A percentile compares a stretch with the other conserved stretches of the same genome.
Conservation (phyloP, 2,113 vertebrate genomes). For the Pholis gunnellus region DNA sequence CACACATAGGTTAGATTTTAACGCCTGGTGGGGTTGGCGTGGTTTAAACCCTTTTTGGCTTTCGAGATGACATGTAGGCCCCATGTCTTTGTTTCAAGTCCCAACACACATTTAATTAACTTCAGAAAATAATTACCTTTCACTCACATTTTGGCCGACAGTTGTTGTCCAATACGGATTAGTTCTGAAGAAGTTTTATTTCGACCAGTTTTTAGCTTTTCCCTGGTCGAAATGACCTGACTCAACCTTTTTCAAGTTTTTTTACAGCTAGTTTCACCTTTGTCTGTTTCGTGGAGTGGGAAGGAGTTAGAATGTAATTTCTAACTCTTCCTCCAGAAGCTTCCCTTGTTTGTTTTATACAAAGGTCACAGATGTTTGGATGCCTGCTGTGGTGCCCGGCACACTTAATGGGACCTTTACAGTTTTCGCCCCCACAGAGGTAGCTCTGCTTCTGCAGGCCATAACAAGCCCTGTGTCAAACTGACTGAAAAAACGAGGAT, state of each 20-base stretch:
- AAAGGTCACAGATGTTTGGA: conserved; percentile 75
- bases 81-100: neutral
- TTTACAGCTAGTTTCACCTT: conserved; percentile 31
- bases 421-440: conserved; percentile 59
- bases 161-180: neutral
- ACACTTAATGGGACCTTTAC: conserved; percentile 71
- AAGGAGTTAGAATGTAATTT: conserved; percentile 24
- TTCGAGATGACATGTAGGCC: no score
- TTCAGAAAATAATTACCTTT: neutral
- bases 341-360: conserved; percentile 62
- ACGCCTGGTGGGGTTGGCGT: no score
- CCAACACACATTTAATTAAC: neutral
- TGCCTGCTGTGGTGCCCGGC: conserved; percentile 50
- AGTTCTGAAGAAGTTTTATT: conserved; percentile 4
- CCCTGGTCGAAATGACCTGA: conserved; percentile 7
- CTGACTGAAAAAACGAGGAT: conserved; percentile 49
- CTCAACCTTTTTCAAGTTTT: conserved; percentile 19
- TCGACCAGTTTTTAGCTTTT: neutral
- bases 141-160: neutral
- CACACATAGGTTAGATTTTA: no score
- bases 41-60: no score
- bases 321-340: conserved; percentile 39
- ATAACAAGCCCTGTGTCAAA: conserved; percentile 62
- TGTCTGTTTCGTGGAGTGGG: conserved; percentile 23
- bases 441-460: conserved; percentile 56